Percentiles rank a stretch among this genome's conserved stretches.
phyloP scores from a whole-genome alignment of 2,888 invertebrate species.

The Tupiocoris notatus region DNA sequence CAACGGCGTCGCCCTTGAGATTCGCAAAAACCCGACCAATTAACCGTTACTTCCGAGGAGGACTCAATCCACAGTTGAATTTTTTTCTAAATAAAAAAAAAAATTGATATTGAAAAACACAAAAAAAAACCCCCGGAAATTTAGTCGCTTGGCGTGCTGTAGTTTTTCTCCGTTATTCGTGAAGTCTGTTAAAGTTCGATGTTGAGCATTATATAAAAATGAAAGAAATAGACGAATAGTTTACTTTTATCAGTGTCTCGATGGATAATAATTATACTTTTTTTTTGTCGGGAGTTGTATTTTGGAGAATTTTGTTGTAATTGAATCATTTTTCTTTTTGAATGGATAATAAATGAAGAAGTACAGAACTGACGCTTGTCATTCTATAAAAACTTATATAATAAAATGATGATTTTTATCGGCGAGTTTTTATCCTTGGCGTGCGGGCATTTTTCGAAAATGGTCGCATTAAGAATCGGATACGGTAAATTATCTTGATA shows the following conservation, averaged over 20 bases:
- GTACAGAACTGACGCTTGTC: constrained; percentile 22
- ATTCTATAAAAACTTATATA: constrained; percentile 32
- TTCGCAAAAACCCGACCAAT: neutral
- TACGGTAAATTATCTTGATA: no score
- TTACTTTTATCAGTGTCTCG: neutral
- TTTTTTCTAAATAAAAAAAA: no score
- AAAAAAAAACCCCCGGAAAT: neutral
- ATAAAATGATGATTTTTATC: constrained; percentile 34
- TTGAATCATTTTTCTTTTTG: constrained; percentile 33
- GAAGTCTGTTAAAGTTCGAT: neutral
- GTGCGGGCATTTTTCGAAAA: no score
- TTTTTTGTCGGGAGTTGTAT: constrained; percentile 23
- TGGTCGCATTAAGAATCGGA: no score
- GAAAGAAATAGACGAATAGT: neutral
- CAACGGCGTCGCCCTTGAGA: no score
- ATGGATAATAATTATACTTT: constrained; percentile 2
- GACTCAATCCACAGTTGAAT: neutral
- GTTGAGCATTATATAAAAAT: neutral
- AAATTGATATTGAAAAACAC: neutral
- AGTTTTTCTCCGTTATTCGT: neutral
- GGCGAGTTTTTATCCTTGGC: no score
- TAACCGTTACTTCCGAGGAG: neutral
- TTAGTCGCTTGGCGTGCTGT: neutral
- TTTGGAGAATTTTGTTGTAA: constrained; percentile 34
- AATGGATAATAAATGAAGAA: neutral